Base-by-base conservation (phyloP, 2,113 vertebrate species). In the Pycnonotus jocosus region DNA sequence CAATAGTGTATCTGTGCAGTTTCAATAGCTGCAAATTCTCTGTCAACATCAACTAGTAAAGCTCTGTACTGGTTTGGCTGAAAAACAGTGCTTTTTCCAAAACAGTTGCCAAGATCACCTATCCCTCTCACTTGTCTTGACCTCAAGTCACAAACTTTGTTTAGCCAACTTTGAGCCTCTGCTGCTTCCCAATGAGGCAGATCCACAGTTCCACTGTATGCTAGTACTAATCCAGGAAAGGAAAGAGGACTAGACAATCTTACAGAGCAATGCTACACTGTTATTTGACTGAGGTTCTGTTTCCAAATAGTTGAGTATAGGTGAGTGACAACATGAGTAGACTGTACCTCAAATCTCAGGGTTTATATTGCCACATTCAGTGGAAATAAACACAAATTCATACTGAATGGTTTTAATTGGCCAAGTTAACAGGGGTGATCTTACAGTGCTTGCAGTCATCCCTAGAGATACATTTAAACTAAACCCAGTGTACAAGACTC, bases 1-100 rank as follows among this genome's bases (percentile, higher is more conserved):
- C 24, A 80, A 4, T 0, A 65, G n/a, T 0, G 0, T 13, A 51
- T 5, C 44, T 44, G 22, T 48, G 25, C 47, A 88, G 37, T 62
- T 94, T 61, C 48, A 74, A 8, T 12, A 76, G 57, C 7, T 73
- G 40, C 60, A 85, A 60, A 82, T 62, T 56, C 42, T 37, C 79
- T 48, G 20, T 27, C 24, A 62, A 22, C 27, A 74, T 38, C 44
- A 48, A 35, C 51, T 33, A 44, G 12, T 38, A 88, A 53, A 72
- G 44, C 24, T 64, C 44, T 53, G 21, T 33, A 53, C 35, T 24
- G 12, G 31, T 47, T 33, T 74, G 35, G 50, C 31, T 74, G 47
- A 71, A 87, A 84, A 81, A 45, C 3, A 33, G 54, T 40, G 19
- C 27, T 81, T 66, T 47, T 62, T 24, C 19, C 14, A 40, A 74